Percentiles rank a stretch among this genome's conserved stretches.
Conservation (phyloP, 2,888 invertebrate genomes). For the Digitonthophagus gazella region DNA sequence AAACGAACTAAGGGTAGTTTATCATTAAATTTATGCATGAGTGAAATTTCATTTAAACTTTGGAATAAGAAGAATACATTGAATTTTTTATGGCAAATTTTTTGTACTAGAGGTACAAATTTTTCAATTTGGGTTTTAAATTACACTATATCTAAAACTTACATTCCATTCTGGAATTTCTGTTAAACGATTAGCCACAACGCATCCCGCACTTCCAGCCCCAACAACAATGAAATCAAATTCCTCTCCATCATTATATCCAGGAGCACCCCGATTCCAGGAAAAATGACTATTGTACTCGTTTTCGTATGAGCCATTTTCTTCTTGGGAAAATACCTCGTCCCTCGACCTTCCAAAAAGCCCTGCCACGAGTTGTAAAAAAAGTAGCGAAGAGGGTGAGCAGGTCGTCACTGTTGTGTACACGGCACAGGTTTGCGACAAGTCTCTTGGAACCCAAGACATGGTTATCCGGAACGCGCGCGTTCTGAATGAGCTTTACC, state of each 20-base stretch:
- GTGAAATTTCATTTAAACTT: too few species aligned
- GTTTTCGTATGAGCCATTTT: not conserved
- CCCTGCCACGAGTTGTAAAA: constrained; percentile 57
- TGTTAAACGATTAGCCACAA: constrained; percentile 63
- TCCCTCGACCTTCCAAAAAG: constrained; percentile 59
- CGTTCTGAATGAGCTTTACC: constrained; percentile 1
- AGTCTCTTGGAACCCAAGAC: constrained; percentile 60
- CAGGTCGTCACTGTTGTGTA: constrained; percentile 60
- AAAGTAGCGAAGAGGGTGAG: constrained; percentile 58
- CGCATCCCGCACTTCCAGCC: constrained; percentile 68
- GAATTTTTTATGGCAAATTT: too few species aligned
- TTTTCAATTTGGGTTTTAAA: too few species aligned
- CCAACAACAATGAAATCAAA: constrained; percentile 66
- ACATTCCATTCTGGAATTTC: constrained; percentile 64
- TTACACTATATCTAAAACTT: constrained; percentile 40
- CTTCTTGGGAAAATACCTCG: constrained; percentile 26
- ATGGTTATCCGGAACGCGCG: constrained; percentile 28
- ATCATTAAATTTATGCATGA: too few species aligned
- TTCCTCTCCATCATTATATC: constrained; percentile 36
- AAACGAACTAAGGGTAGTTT: too few species aligned
- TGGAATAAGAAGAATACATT: too few species aligned
- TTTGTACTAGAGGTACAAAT: too few species aligned
- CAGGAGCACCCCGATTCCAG: not conserved
- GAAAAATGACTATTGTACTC: not conserved
- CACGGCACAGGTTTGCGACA: constrained; percentile 56